Conservation (phyloP, 2,797 vertebrate genomes). For the Halcyon leucocephala region DNA sequence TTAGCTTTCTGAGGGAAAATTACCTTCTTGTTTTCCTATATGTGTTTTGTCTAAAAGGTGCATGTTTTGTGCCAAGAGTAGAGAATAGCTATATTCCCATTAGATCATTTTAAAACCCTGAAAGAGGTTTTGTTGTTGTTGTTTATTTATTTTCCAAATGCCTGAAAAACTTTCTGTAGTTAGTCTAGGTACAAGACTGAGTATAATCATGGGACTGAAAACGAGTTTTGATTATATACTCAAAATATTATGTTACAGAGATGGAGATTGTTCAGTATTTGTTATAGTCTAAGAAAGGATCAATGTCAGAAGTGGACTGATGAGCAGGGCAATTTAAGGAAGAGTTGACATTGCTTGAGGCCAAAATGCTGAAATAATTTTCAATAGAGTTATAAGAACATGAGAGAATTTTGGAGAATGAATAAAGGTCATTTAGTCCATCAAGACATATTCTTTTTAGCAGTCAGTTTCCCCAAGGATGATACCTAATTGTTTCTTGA, state of each 20-base stretch:
- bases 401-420: slow-evolving; percentile 70
- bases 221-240: not conserved
- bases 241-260: not conserved
- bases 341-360: slow-evolving; percentile 77
- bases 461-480: slow-evolving; percentile 75
- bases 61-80: not conserved
- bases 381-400: slow-evolving; percentile 71
- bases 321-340: slow-evolving; percentile 76
- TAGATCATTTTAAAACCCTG: not conserved
- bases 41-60: not conserved
- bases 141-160: not conserved
- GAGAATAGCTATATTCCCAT: not conserved
- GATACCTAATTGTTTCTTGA: slow-evolving; percentile 80
- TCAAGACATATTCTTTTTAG: slow-evolving; percentile 71
- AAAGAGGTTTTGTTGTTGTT: not conserved
- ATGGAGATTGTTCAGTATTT: slow-evolving; percentile 29
- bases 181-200: not conserved
- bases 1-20: not conserved
- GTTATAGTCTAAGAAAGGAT: slow-evolving; percentile 1
- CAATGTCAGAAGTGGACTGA: slow-evolving; percentile 25
- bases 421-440: slow-evolving; percentile 82
- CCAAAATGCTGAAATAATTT: slow-evolving; percentile 76
- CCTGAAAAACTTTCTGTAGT: not conserved
- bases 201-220: not conserved
- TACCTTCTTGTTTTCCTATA: not conserved